phyloP scores from a whole-genome alignment of 2,888 invertebrate genomes.

The Ophioninae sp. region DNA sequence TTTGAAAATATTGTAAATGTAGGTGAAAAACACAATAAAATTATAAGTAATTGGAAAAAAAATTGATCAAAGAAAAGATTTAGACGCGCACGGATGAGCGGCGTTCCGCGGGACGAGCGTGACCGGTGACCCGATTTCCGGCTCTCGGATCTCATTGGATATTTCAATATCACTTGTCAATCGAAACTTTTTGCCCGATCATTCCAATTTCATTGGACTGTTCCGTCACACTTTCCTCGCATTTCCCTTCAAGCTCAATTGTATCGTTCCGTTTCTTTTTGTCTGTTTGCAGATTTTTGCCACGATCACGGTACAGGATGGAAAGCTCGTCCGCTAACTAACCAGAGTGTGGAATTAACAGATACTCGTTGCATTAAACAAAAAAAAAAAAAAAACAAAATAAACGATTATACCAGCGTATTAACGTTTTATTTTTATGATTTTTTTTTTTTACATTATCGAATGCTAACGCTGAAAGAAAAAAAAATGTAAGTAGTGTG shows the following conservation, averaged over 20 bases:
- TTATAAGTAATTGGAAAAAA: no score
- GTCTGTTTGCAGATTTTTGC: slow-evolving; percentile 54
- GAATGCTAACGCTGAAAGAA: slow-evolving; percentile 50
- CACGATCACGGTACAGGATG: slow-evolving; percentile 49
- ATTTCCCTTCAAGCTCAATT: slow-evolving; percentile 3
- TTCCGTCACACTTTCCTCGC: not conserved
- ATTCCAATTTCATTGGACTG: slow-evolving; percentile 1
- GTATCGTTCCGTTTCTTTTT: slow-evolving; percentile 2
- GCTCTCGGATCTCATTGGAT: not conserved
- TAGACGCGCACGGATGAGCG: not conserved
- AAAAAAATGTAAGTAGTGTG: slow-evolving; percentile 53
- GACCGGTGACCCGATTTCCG: slow-evolving; percentile 47
- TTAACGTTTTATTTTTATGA: slow-evolving; percentile 55
- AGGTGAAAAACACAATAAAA: no score
- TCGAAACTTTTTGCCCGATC: not conserved
- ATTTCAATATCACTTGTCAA: slow-evolving; percentile 14
- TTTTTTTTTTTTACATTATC: slow-evolving; percentile 31
- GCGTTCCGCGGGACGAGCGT: slow-evolving; percentile 30
- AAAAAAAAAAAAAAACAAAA: no score
- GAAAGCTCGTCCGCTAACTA: slow-evolving; percentile 55
- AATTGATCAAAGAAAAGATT: no score
- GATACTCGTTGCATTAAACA: slow-evolving; percentile 48
- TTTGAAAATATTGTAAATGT: no score
- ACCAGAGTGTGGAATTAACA: slow-evolving; percentile 62
- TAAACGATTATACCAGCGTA: slow-evolving; percentile 31